phyloP scores from a whole-genome alignment of 2,797 vertebrate genomes.

The Yasuhikotakia modesta region DNA sequence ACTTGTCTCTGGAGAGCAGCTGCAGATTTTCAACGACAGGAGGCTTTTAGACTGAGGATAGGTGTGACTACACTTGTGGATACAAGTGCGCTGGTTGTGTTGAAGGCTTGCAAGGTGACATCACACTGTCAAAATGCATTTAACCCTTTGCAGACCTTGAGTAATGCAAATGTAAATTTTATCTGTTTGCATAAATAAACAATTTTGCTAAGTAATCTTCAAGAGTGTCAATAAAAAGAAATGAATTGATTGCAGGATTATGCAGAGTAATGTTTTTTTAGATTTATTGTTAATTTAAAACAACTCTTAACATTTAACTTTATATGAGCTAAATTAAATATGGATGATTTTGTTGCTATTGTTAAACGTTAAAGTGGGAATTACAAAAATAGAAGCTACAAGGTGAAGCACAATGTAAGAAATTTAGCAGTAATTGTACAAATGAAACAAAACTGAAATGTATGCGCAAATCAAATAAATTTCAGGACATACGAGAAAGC shows the following conservation, averaged over 20 bases:
- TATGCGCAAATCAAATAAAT: conserved; percentile 22
- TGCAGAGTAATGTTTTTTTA: not conserved
- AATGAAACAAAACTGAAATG: no score
- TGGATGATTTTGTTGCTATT: no score
- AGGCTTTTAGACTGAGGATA: not conserved
- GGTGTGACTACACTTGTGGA: not conserved
- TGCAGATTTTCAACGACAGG: conserved; percentile 48
- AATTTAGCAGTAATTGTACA: not conserved
- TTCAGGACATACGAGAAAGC: conserved; percentile 50
- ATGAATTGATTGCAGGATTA: not conserved
- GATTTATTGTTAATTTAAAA: not conserved
- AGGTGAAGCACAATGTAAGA: not conserved
- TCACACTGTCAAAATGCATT: conserved; percentile 34
- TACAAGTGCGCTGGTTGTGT: conserved; percentile 14
- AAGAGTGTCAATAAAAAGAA: no score
- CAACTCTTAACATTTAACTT: not conserved
- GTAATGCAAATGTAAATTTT: no score
- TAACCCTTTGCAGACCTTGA: not conserved
- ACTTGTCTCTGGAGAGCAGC: conserved; percentile 84
- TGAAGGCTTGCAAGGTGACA: conserved; percentile 36
- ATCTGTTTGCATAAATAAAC: no score
- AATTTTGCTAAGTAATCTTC: no score
- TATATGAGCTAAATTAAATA: not conserved
- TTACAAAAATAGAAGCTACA: not conserved
- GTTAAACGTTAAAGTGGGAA: no score